Base-by-base conservation (phyloP, 2,888 invertebrate species). In the Hydropsyche betteni region DNA sequence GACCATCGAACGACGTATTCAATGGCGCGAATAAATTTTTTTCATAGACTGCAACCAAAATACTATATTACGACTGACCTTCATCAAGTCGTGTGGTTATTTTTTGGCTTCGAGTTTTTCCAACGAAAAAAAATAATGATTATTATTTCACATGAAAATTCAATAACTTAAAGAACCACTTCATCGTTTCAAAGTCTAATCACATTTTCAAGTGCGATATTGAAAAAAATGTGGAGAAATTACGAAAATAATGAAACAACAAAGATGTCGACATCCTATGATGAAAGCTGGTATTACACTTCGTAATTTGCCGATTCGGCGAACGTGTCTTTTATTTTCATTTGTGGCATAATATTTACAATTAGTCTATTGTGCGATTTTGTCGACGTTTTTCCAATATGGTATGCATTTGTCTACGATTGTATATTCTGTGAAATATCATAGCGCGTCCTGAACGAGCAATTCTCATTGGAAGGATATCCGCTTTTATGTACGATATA, bases 71-170 rank as follows among this genome's bases (percentile, higher is more conserved):
- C 34, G 36, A 7, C 36, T 64, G 64, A 36, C 64, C 64, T 64
- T 64, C 36, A 8, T 36, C 14, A n/a, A 16, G 61, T 61, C 33
- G 10, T 33, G 33, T 10, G 61, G 16, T 61, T 61, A 5, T 61
- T 64, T 64, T 64, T 64, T 36, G 10, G 55, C 64, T 64, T 64
- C 36, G 64, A 12, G 16, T 61, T 61, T 61, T 61, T 61, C 10
- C 10, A 33, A 61, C 5, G 61, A 24, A 61, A 61, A 61, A 61
- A 61, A 24, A 10, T 2, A 24, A 10, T 2, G 61, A 61, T 61
- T 61, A 61, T 61, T 10, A 24, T 33, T 33, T 6, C 24, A 24
- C 61, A 4, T 10, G 24, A 61, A 61, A 61, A 61, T 61, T 16
- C 61, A 61, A 16, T 16, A 33, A 24, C 16, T 24, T 24, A 24